Evolutionary conservation across 2,888 invertebrate species (phyloP), one percentile per base, ranked within the genome.

Genomic region (Ectobius pallidus): DNA sequence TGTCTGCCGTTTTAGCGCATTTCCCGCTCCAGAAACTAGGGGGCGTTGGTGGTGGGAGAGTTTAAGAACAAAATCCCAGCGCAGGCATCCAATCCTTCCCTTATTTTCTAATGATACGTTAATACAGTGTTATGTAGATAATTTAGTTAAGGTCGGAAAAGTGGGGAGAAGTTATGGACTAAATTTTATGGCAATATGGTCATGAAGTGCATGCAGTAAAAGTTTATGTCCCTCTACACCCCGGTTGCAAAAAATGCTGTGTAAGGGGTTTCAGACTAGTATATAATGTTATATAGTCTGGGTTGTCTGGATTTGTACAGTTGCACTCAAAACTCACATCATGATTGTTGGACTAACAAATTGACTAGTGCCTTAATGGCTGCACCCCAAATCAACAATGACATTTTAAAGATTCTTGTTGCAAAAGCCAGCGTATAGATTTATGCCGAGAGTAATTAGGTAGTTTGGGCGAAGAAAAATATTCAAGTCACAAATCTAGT

Each of bases 111-210:
- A 58, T 58, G 58, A 58, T 25, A 58, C 27, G 58, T 58, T 58
- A 58, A 58, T 58, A 58, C 30, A n/a, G 32, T 16, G 30, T 58
- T 32, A 58, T 32, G 16, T 16, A 30, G 30, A 58, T 58, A 58
- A 30, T 58, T 58, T 58, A 58, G 30, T 58, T 2, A 30, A 32
- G 11, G 52, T 14, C 22, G 25, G 52, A 25, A 22, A 52, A 52
- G 52, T 22, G 22, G 27, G 55, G 58, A n/a, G 58, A 58, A 58
- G 58, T 65, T 65, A 65, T 65, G 65, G 46, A 25, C 65, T 14
- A 65, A 65, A 65, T 65, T 65, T 65, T 65, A 65, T 65, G 65
- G 18, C 65, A 65, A 58, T 30, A 58, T 58, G 32, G 3, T 46
- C 65, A 65, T 46, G 27, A 46, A 65, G 20, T 25, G 7, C 46